A percentile compares a stretch with the other conserved stretches of the same genome.
phyloP scores from a whole-genome alignment of 2,888 invertebrate species.

The Oscheius sp. region DNA sequence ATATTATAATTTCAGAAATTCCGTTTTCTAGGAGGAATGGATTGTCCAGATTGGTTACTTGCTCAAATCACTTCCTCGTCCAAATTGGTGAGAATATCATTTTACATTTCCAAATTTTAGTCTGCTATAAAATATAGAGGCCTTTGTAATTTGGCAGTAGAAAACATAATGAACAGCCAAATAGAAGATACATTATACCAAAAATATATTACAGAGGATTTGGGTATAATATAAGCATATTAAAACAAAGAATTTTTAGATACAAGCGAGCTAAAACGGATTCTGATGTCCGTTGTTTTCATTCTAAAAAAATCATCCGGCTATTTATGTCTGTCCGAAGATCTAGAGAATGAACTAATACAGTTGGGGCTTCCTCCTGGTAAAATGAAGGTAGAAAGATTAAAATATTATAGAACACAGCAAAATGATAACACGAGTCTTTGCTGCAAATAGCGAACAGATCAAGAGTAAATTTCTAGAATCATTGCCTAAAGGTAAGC shows the following conservation, averaged over 20 bases:
- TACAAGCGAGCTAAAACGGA: background rate
- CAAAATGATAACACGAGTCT: constrained; percentile 14
- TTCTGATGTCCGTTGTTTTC: constrained; percentile 10
- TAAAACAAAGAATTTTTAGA: constrained; percentile 8
- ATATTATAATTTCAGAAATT: constrained; percentile 52
- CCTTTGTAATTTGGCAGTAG: constrained; percentile 16
- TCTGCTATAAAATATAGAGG: constrained; percentile 24
- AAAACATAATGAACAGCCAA: background rate
- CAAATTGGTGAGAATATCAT: constrained; percentile 41
- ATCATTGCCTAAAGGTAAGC: constrained; percentile 1
- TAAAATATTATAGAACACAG: constrained; percentile 14
- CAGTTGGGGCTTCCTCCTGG: constrained; percentile 31
- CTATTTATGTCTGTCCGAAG: constrained; percentile 19
- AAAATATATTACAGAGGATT: constrained; percentile 13
- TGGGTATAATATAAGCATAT: background rate
- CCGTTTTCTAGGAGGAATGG: constrained; percentile 54
- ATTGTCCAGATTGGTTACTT: constrained; percentile 61
- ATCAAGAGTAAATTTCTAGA: background rate
- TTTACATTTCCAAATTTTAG: constrained; percentile 21
- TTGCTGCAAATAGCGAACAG: background rate
- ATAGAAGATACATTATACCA: background rate
- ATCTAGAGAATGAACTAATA: constrained; percentile 17
- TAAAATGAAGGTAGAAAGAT: background rate
- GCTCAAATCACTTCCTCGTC: constrained; percentile 54
- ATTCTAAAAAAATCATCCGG: constrained; percentile 18